Evolutionary conservation across 1,140 invertebrate genomes (phyloP), one percentile per base, ranked within the genome.

Genomic region (Trachelipus rathkii): DNA sequence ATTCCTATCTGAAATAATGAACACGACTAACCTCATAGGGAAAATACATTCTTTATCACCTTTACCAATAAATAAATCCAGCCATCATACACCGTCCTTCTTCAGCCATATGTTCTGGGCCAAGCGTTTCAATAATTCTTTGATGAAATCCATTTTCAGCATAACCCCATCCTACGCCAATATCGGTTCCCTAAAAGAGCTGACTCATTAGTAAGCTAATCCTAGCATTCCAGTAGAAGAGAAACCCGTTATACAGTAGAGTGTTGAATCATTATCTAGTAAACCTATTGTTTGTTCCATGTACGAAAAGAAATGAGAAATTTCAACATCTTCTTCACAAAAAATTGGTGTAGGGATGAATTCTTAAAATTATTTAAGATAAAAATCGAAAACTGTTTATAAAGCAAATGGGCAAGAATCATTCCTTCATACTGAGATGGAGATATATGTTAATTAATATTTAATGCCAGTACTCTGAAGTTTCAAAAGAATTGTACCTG

Each of bases 241-340:
- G 43, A 72, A 72, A 10, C 24, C 71, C 10, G 71, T 44, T 15
- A 45, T 45, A 72, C 71, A 72, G n/a, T 33, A 72, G 10, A 72
- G 43, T n/a, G 71, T 33, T 33, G 19, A n/a, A 33, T 72, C 71
- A 10, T 72, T 45, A 13, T 44, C n/a, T 44, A 72, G n/a, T 10
- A 72, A 15, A 15, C n/a, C n/a, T 8, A 72, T 8, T 10, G 45
- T 45, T n/a, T 72, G 71, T n/a, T 10, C n/a, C 19, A 72, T 33
- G 71, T 72, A 72, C 10, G 71, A 72, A 33, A 72, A 72, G 71
- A 72, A 72, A 72, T 72, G n/a, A n/a, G 71, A 33, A 72, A 33
- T 23, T 7, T 23, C 71, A 10, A 10, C 24, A 72, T 23, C 43
- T n/a, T 72, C 71, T 72, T 72, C 71, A n/a, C 5, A 72, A n/a